Percentiles rank a stretch among this genome's conserved stretches.
phyloP scores from a whole-genome alignment of 2,797 vertebrate genomes.

The Pitangus sulphuratus region DNA sequence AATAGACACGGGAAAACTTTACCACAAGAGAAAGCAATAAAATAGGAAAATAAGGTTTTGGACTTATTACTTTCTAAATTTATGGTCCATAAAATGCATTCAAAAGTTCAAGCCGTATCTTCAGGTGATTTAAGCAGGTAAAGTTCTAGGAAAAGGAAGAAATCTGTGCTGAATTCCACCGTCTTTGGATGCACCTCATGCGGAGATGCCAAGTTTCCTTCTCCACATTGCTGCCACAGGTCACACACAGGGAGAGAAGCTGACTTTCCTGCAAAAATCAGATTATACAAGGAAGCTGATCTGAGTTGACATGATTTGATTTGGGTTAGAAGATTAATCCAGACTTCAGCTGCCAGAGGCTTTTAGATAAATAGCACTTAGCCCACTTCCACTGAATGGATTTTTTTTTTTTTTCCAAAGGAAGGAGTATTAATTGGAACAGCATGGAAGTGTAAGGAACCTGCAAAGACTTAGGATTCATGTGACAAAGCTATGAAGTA shows the following conservation, averaged over 20 bases:
- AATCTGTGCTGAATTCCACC: background rate
- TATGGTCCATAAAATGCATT: background rate
- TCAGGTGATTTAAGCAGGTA: background rate
- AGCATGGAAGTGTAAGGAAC: background rate
- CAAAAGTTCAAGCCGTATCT: background rate
- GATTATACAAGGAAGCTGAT: conserved; percentile 59
- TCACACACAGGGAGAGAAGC: conserved; percentile 31
- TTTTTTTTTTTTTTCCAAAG: background rate
- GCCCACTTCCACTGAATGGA: conserved; percentile 33
- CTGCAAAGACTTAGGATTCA: background rate
- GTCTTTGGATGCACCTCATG: background rate
- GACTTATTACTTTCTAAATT: background rate
- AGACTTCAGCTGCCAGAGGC: conserved; percentile 55
- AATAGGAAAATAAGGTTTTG: background rate
- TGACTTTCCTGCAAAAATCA: conserved; percentile 66
- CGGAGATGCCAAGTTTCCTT: conserved; percentile 19
- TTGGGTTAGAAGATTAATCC: conserved; percentile 66
- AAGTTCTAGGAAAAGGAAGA: background rate
- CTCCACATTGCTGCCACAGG: conserved; percentile 12
- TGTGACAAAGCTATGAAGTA: background rate
- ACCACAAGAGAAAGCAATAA: background rate
- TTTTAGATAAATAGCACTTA: conserved; percentile 73
- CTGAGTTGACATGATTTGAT: conserved; percentile 71
- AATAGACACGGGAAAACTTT: background rate
- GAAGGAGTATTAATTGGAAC: conserved; percentile 17